Percentiles rank a stretch among this genome's conserved stretches.
These are phyloP conservation scores for Aleiodes leptofemur DNA, from an alignment of 2,888 invertebrate species.

Conservation along the genomic window DNA sequence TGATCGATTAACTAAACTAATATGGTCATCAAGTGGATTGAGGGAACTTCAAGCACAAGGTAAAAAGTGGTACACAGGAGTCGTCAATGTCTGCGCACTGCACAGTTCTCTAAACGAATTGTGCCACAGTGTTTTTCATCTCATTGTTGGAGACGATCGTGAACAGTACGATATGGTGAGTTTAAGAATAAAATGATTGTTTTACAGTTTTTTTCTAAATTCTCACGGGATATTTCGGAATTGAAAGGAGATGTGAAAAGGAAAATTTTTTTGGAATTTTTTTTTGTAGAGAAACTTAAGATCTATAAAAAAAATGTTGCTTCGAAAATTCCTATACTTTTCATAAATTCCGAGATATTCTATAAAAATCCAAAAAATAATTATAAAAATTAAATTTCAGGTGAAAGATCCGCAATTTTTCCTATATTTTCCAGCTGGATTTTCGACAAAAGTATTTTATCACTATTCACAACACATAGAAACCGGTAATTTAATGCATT, in stretches of 20 bases:
- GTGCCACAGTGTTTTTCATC: not conserved
- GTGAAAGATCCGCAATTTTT: constrained; percentile 29
- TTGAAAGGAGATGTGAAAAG: too few species aligned
- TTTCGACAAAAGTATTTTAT: constrained; percentile 42
- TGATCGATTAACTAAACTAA: not conserved
- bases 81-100: not conserved
- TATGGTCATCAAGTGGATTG: not conserved
- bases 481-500: constrained; percentile 41
- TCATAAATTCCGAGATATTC: not conserved
- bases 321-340: not conserved
- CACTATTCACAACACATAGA: constrained; percentile 50
- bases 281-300: too few species aligned
- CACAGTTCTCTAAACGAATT: not conserved
- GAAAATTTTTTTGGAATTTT: too few species aligned
- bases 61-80: too few species aligned
- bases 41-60: not conserved
- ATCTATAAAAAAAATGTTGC: not conserved
- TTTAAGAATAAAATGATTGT: too few species aligned
- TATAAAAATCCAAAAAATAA: not conserved
- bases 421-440: constrained; percentile 49
- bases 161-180: too few species aligned
- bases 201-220: too few species aligned
- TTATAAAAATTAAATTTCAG: constrained; percentile 7
- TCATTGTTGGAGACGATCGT: too few species aligned
- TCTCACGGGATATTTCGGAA: too few species aligned